Evolutionary conservation across 2,888 invertebrate genomes (phyloP).

Genomic region (Drosophila prostipennis): DNA sequence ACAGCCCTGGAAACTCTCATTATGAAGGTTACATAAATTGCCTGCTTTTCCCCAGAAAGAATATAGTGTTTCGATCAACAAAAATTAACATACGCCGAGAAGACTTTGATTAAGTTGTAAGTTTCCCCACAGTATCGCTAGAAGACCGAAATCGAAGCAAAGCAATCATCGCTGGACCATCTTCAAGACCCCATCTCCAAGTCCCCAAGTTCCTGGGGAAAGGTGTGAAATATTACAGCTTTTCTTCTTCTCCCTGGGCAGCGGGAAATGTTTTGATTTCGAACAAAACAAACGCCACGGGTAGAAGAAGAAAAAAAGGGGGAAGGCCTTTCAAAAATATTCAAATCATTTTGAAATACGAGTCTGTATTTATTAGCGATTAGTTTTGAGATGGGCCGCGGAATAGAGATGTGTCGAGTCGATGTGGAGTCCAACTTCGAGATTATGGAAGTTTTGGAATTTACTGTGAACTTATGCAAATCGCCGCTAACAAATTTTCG

Average conservation of each 20-base stretch:
- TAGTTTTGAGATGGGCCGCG: constrained; percentile 42
- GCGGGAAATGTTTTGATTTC: constrained; percentile 73
- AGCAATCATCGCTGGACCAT: constrained; percentile 7
- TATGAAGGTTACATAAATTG: constrained; percentile 60
- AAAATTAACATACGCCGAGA: constrained; percentile 14
- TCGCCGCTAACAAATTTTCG: constrained; percentile 69
- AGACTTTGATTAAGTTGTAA: constrained; percentile 50
- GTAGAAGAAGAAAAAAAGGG: constrained; percentile 4
- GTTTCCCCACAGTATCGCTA: background rate
- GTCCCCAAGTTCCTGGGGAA: constrained; percentile 27
- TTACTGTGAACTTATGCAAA: constrained; percentile 80
- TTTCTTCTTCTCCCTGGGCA: constrained; percentile 24
- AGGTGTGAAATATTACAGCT: constrained; percentile 49
- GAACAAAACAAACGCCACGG: constrained; percentile 73
- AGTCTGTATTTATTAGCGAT: constrained; percentile 74
- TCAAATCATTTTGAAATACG: constrained; percentile 77
- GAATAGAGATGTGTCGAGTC: background rate
- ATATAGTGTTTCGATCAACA: constrained; percentile 28
- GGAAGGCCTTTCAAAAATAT: constrained; percentile 68
- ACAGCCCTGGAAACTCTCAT: constrained; percentile 12
- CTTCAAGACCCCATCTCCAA: constrained; percentile 11
- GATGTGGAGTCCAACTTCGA: background rate
- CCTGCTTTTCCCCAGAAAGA: constrained; percentile 18
- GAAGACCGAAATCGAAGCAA: constrained; percentile 1
- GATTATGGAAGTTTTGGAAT: constrained; percentile 58